phyloP scores from a whole-genome alignment of 2,797 vertebrate genomes.

The Denticeps clupeoides region DNA sequence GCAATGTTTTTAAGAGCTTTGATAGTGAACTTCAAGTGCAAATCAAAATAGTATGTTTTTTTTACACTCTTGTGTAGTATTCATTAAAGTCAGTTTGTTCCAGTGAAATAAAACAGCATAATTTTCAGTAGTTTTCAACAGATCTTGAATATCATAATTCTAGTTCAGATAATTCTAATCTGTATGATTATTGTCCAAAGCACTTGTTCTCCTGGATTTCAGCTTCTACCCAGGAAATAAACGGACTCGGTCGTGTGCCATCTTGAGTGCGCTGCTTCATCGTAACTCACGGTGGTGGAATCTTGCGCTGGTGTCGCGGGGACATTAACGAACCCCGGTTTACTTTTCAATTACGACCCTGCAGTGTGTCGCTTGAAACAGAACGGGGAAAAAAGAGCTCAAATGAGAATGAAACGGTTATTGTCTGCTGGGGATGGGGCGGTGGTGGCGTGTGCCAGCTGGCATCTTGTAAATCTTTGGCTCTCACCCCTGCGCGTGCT shows the following conservation, averaged over 20 bases:
- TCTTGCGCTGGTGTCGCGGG: constrained; percentile 22
- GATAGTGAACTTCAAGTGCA: too few relatives aligned
- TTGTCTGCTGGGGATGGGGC: constrained; percentile 51
- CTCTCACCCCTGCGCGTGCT: constrained; percentile 48
- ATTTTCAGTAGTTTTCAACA: too few relatives aligned
- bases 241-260: constrained; percentile 16
- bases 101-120: too few relatives aligned
- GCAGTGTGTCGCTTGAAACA: constrained; percentile 42
- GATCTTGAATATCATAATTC: too few relatives aligned
- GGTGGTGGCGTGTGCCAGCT: constrained; percentile 41
- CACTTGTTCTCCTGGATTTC: neutral
- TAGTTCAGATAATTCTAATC: too few relatives aligned
- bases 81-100: too few relatives aligned
- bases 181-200: too few relatives aligned
- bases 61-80: too few relatives aligned
- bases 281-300: constrained; percentile 13
- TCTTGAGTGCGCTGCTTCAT: constrained; percentile 19
- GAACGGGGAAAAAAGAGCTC: constrained; percentile 56
- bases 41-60: too few relatives aligned
- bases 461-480: constrained; percentile 56
- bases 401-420: constrained; percentile 63
- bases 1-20: too few relatives aligned
- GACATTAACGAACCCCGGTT: constrained; percentile 34
- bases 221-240: too few relatives aligned
- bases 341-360: constrained; percentile 36